Base-by-base conservation (phyloP, 2,113 vertebrate genomes). In the Megalops atlanticus region DNA sequence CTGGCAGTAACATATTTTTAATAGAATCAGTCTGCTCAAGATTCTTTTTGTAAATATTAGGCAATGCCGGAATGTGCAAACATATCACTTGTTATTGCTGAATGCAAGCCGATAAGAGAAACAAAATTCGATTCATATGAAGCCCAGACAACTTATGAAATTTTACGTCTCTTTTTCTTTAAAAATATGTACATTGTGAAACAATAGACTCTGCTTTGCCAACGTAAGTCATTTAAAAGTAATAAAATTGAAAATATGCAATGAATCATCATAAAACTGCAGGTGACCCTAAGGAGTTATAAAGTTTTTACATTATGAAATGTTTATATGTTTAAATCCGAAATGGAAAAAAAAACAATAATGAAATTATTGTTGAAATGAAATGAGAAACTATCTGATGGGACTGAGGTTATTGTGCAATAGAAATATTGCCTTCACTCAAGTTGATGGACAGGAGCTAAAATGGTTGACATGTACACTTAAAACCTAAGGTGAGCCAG, bases 1-100 rank as follows among this genome's bases (percentile, higher is more conserved):
- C n/a, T 81, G 52, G 74, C 73, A 49, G 58, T 70, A 69, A 39
- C 33, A 27, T 38, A 27, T 43, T 33, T 39, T 76, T 76, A 81
- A 81, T 81, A 47, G 74, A 81, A 76, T 76, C 40, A 76, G 43
- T 45, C 15, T 76, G 80, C 40, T 24, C 39, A 12, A 33, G 58
- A 76, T 45, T 36, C 2, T n/a, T 77, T 76, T 52, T 71, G 24
- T 45, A 76, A 81, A 76, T 54, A 75, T 77, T 12, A 15, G 41
- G 40, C 72, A 27, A 41, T 11, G 24, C 45, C 27, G 68, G 43
- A 80, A 80, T 74, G 68, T 52, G 70, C 33, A 52, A 74, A 52
- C 35, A 54, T 74, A 47, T 68, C 45, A 54, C 10, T 64, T 18
- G 6, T 31, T 76, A 40, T 52, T 52, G 27, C n/a, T 8, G 45